Base-by-base conservation (phyloP, 1,140 invertebrate genomes). In the Cyclina sinensis region DNA sequence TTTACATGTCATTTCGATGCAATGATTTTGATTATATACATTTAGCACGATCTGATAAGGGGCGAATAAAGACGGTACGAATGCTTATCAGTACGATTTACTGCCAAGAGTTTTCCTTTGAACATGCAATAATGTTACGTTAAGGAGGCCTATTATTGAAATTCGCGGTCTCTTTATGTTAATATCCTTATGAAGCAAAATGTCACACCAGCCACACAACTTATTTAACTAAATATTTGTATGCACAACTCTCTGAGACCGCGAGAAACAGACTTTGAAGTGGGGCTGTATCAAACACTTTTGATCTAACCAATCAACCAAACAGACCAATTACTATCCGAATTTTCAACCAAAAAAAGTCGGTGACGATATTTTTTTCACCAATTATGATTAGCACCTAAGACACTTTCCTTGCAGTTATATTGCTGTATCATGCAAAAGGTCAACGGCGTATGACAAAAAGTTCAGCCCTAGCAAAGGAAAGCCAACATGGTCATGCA, bases 1-100 rank as follows among this genome's bases (percentile, higher is more conserved):
- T 86, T 86, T 86, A 76, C 70, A 76, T 74, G 83, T 62, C 70
- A 86, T 86, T 86, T 86, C 73, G 70, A 86, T 59, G 83, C 83
- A 86, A 86, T 86, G 65, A 86, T 86, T 86, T 86, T 86, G 83
- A 86, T 86, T 86, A 86, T 32, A 65, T 76, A 76, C 73, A 86
- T 86, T 86, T 86, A 86, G 65, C 83, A 18, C n/a, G 46, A 86
- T 86, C 83, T 30, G 83, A 86, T 86, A 86, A 86, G 83, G 59
- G 46, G 2, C 14, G 27, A 48, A 86, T 86, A 86, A 84, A 86
- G 83, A 76, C 59, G 51, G 32, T 16, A 39, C 4, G 14, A 9
- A n/a, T 3, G 9, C 43, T 86, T 86, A 86, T 86, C 83, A 24
- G 16, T 1, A 59, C 62, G 73, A 76, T 86, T 86, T 86, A 86